These are phyloP conservation scores for Epicampocera succincta DNA, from an alignment of 2,888 invertebrate genomes.

Conservation along the genomic window DNA sequence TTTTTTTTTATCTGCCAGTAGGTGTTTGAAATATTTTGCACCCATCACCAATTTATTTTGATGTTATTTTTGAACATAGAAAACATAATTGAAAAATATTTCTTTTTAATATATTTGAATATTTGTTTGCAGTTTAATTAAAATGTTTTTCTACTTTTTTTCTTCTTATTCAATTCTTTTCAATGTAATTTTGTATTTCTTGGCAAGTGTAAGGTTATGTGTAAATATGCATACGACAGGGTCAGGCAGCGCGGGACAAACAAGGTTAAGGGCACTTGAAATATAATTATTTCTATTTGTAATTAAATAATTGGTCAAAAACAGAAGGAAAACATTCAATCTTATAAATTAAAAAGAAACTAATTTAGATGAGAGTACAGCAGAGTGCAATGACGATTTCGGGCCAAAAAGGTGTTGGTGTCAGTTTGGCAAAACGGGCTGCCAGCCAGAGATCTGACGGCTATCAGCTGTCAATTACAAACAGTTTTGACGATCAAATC, in stretches of 20 bases:
- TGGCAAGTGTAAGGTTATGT: constrained; percentile 52
- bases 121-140: neutral
- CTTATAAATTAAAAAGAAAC: too few species aligned
- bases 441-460: too few species aligned
- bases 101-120: neutral
- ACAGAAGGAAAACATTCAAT: too few species aligned
- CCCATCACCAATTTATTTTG: constrained; percentile 31
- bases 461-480: too few species aligned
- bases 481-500: too few species aligned
- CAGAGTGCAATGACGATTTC: too few species aligned
- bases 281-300: neutral
- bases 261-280: constrained; percentile 58
- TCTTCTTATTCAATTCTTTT: neutral
- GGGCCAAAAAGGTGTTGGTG: too few species aligned
- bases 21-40: constrained; percentile 46
- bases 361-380: too few species aligned
- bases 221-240: neutral
- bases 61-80: too few species aligned
- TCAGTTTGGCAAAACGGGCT: too few species aligned
- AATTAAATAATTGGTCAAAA: neutral
- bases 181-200: constrained; percentile 1
- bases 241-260: neutral
- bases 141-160: neutral
- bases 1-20: neutral
- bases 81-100: neutral